A percentile compares a stretch with the other conserved stretches of the same genome.
Conservation (phyloP, 2,797 vertebrate genomes). For the Malacoraja senta region DNA sequence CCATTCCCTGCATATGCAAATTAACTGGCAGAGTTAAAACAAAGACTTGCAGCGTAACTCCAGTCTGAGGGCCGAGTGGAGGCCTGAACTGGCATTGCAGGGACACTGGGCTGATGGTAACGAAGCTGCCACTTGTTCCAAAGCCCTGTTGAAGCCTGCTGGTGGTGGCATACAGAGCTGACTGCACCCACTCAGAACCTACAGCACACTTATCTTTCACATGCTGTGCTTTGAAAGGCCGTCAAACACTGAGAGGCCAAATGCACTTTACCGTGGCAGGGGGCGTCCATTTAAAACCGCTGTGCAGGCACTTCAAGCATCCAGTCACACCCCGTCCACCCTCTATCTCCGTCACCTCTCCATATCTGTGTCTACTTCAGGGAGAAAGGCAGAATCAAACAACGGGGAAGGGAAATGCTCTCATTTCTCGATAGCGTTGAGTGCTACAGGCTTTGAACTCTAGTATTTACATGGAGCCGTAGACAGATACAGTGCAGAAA, state of each 20-base stretch:
- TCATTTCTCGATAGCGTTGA: no score
- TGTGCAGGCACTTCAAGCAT: neutral
- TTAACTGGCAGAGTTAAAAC: neutral
- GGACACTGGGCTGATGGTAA: neutral
- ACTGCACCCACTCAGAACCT: neutral
- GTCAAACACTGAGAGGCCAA: neutral
- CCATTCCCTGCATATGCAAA: no score
- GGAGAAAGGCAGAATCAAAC: no score
- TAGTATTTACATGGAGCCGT: no score
- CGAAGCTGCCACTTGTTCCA: neutral
- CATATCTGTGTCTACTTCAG: neutral
- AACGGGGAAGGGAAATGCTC: neutral
- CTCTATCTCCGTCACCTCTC: neutral
- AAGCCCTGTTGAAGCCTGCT: neutral
- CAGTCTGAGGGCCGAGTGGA: neutral
- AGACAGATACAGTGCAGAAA: no score
- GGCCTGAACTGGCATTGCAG: neutral
- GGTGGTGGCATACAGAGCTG: neutral
- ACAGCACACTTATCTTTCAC: neutral
- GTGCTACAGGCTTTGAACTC: no score
- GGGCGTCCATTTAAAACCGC: neutral
- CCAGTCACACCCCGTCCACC: neutral
- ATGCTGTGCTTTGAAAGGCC: neutral
- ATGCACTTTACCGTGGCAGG: conserved; percentile 13
- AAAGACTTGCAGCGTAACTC: neutral